Conservation (phyloP, 2,888 invertebrate genomes). For the Colostygia pectinataria region DNA sequence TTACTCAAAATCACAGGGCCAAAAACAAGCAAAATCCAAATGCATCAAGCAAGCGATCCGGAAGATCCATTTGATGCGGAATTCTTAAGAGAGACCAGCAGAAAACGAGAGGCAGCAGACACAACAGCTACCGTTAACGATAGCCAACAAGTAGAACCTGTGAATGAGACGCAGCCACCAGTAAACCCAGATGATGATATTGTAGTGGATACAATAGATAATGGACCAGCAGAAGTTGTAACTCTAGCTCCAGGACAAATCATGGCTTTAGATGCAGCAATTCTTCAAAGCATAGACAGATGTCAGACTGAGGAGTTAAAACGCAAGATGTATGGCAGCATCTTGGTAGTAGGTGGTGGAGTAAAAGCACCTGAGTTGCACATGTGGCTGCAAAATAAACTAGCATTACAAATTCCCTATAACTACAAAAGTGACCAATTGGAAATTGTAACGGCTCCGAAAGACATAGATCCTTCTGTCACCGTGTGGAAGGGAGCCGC, state of each 20-base stretch:
- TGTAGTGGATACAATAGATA: conserved; percentile 86
- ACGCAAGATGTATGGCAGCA: conserved; percentile 96
- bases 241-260: conserved; percentile 90
- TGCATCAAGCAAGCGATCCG: conserved; percentile 88
- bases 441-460: conserved; percentile 94
- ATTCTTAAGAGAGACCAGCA: conserved; percentile 93
- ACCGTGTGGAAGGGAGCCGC: conserved; percentile 98
- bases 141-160: conserved; percentile 74
- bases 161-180: conserved; percentile 75
- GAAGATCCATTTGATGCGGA: conserved; percentile 97
- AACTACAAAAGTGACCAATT: conserved; percentile 90
- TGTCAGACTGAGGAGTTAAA: conserved; percentile 95
- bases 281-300: conserved; percentile 94
- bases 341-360: conserved; percentile 95
- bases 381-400: conserved; percentile 93
- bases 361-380: conserved; percentile 92
- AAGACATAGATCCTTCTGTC: conserved; percentile 95
- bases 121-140: conserved; percentile 64
- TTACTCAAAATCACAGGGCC: conserved; percentile 92
- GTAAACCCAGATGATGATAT: conserved; percentile 87
- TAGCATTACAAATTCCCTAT: conserved; percentile 92
- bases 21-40: conserved; percentile 89
- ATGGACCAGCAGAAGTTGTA: conserved; percentile 85
- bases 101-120: conserved; percentile 77
- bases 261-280: conserved; percentile 94